Conservation (phyloP, 2,888 invertebrate genomes). For the Taphrorychus bicolor region DNA sequence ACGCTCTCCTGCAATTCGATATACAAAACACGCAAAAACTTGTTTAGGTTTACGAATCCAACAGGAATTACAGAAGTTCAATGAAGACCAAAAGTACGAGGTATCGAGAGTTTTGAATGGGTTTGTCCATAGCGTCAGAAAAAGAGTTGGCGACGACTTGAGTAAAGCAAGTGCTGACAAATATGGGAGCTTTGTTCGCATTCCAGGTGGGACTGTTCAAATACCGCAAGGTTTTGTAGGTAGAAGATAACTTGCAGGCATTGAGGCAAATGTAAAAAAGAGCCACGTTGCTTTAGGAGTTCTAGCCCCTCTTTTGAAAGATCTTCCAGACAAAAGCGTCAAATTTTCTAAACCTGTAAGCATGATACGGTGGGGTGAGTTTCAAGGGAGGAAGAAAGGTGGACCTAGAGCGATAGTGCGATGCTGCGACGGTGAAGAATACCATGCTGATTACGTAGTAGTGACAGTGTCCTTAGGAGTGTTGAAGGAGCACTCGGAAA, state of each 20-base stretch:
- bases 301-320: constrained; percentile 69
- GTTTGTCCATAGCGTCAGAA: constrained; percentile 68
- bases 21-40: too few species aligned
- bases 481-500: constrained; percentile 75
- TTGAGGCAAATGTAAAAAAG: too few species aligned
- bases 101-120: constrained; percentile 71
- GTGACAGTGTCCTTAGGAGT: constrained; percentile 81
- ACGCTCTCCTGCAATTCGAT: too few species aligned
- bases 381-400: constrained; percentile 59
- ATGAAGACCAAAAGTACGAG: constrained; percentile 74
- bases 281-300: constrained; percentile 59
- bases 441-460: constrained; percentile 78
- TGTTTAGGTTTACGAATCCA: constrained; percentile 69
- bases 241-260: too few species aligned
- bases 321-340: constrained; percentile 68
- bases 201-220: constrained; percentile 63
- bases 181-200: constrained; percentile 71
- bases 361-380: constrained; percentile 70
- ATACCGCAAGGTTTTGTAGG: constrained; percentile 66
- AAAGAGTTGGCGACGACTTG: constrained; percentile 74
- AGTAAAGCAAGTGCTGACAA: constrained; percentile 77
- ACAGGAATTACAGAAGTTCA: constrained; percentile 73
- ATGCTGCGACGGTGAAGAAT: constrained; percentile 74
- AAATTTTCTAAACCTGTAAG: constrained; percentile 75
- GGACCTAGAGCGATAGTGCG: constrained; percentile 69